Conservation (phyloP, 2,888 invertebrate species). For the Tetrapedia diversipes region DNA sequence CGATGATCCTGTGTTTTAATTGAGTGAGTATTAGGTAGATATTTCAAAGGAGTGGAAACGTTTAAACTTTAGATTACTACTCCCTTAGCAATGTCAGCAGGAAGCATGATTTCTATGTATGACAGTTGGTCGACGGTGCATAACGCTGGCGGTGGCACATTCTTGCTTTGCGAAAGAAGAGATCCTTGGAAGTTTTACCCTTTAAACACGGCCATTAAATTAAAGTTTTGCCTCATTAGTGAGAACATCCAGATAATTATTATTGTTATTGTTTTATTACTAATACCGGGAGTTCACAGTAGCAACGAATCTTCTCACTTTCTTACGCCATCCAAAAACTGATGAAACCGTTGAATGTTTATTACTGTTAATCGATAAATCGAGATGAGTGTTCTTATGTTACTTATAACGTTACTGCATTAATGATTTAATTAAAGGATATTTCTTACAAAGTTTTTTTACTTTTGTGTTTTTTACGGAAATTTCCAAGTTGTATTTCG, state of each 20-base stretch:
- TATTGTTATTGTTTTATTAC: too few relatives aligned
- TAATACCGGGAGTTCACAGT: slow-evolving; percentile 50
- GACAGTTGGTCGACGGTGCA: too few relatives aligned
- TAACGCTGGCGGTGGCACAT: slow-evolving; percentile 35
- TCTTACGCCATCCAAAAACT: slow-evolving; percentile 36
- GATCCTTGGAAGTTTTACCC: slow-evolving; percentile 66
- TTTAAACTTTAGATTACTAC: slow-evolving; percentile 1
- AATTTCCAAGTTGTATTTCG: too few relatives aligned
- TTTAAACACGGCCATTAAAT: slow-evolving; percentile 68
- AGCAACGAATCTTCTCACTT: slow-evolving; percentile 36
- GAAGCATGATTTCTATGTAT: slow-evolving; percentile 30
- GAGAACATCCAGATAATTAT: slow-evolving; percentile 64
- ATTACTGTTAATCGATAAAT: neutral
- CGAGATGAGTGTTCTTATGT: neutral
- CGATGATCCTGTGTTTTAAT: neutral
- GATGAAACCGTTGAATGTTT: slow-evolving; percentile 26
- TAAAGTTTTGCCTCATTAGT: slow-evolving; percentile 63
- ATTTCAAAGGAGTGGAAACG: neutral
- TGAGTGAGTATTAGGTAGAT: slow-evolving; percentile 8
- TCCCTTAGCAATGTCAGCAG: slow-evolving; percentile 1
- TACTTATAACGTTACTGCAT: neutral
- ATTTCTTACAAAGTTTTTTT: neutral
- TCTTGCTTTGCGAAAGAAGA: slow-evolving; percentile 44
- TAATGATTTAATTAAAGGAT: neutral
- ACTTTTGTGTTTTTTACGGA: neutral